phyloP scores from a whole-genome alignment of 2,888 invertebrate genomes.

The Noctua pronuba region DNA sequence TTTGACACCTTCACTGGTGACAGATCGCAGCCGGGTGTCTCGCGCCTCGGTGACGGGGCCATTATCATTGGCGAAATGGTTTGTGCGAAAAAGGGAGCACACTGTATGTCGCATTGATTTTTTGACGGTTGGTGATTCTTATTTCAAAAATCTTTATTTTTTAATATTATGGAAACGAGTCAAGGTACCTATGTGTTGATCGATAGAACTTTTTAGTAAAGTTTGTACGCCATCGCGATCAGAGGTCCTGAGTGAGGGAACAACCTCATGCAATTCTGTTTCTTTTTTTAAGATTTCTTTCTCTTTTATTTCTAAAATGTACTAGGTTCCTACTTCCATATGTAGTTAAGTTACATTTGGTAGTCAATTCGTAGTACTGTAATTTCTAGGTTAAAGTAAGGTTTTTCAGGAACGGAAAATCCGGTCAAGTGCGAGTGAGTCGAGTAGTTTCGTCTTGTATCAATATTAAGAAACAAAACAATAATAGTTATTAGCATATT shows the following conservation, averaged over 20 bases:
- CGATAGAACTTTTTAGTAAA: neutral
- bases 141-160: neutral
- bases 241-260: neutral
- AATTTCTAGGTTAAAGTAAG: no score
- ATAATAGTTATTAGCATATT: neutral
- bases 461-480: neutral
- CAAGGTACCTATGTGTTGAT: neutral
- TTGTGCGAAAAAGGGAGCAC: conserved; percentile 62
- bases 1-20: conserved; percentile 87
- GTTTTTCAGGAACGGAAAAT: neutral
- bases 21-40: conserved; percentile 86
- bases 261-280: neutral
- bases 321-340: neutral
- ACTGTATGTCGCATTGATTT: conserved; percentile 53
- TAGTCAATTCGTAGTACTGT: neutral
- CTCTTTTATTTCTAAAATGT: neutral
- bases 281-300: neutral
- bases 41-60: conserved; percentile 82
- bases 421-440: neutral
- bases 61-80: conserved; percentile 80
- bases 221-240: neutral
- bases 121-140: conserved; percentile 20
- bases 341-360: neutral
- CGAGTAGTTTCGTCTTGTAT: neutral
- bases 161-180: neutral